Base-by-base conservation (phyloP, 2,113 vertebrate genomes). In the Cervus canadensis region DNA sequence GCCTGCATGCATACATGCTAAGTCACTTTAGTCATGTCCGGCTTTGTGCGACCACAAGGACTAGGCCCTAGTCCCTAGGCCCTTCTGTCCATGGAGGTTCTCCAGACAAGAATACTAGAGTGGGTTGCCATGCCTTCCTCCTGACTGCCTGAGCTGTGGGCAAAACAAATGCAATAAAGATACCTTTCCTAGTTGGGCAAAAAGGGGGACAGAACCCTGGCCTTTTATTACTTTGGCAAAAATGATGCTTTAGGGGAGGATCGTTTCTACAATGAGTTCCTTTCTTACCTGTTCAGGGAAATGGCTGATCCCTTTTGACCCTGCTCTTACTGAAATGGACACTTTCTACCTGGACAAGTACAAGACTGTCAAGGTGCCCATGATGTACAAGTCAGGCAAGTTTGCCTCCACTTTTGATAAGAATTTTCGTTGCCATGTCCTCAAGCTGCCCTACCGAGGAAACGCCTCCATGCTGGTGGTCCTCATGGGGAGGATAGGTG, bases 331-430 rank as follows among this genome's bases (percentile, higher is more conserved):
- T 0, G 16, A 94, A 60, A 97, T 25, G 0, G 98, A 98, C 59
- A 98, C 98, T 11, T 99, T 99, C 98, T 99, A 99, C 97, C 98
- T 99, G 86, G 98, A 99, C 98, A 99, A 99, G 95, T 99, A 99
- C 94, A 99, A 98, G 89, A 97, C 98, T 0, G 98, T 99, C 13
- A 98, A 99, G 95, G 99, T 99, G 92, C 99, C 99, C 13, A 99
- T 99, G 99, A 99, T 99, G 99, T 99, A 98, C 84, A 98, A 91
- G 43, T 98, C 98, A 48, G 99, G 98, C 36, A 98, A 98, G 89
- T 98, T 99, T 90, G 99, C 99, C 92, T 98, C 94, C 40, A 98
- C 98, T 81, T 98, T 98, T 50, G 99, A 99, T 79, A 45, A 95
- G 16, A 96, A 91, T 13, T 98, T 99, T 33, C 98, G 96, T 21